Percentiles rank a stretch among this genome's conserved stretches.
These are phyloP conservation scores for Pangasianodon hypophthalmus DNA, from an alignment of 2,113 vertebrate species.

Conservation along the genomic window DNA sequence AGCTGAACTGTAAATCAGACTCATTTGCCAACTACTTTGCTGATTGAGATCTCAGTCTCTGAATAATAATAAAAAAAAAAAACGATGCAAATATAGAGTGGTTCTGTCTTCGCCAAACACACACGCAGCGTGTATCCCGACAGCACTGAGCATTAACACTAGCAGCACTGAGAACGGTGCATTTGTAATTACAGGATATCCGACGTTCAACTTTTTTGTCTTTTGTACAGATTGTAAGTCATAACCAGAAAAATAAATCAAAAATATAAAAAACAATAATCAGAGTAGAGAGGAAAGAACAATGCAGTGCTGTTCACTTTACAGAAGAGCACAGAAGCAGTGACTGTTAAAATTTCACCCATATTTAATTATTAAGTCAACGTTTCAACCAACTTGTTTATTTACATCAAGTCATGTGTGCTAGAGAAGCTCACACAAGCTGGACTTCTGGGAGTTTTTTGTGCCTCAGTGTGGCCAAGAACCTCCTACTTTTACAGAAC, in stretches of 20 bases:
- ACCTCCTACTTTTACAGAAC: not conserved
- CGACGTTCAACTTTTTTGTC: not conserved
- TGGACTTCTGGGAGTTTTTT: too few relatives aligned
- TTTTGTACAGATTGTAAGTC: not conserved
- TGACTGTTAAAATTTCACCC: too few relatives aligned
- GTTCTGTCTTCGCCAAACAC: constrained; percentile 11
- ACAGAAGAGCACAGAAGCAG: not conserved
- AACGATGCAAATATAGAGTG: not conserved
- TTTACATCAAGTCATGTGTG: not conserved
- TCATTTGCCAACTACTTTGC: constrained; percentile 27
- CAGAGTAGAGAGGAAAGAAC: not conserved
- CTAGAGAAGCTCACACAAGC: not conserved
- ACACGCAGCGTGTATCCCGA: not conserved
- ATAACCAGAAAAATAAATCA: not conserved
- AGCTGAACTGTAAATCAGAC: constrained; percentile 31
- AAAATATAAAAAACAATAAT: not conserved
- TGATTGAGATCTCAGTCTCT: constrained; percentile 30
- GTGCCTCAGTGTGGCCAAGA: not conserved
- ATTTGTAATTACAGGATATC: not conserved
- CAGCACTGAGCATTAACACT: not conserved
- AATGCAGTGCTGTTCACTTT: not conserved
- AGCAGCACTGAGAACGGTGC: not conserved
- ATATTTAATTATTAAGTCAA: not conserved
- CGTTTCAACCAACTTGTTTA: too few relatives aligned
- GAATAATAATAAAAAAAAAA: not conserved